Base-by-base conservation (phyloP, 2,888 invertebrate genomes). In the Drosophila paranaensis region DNA sequence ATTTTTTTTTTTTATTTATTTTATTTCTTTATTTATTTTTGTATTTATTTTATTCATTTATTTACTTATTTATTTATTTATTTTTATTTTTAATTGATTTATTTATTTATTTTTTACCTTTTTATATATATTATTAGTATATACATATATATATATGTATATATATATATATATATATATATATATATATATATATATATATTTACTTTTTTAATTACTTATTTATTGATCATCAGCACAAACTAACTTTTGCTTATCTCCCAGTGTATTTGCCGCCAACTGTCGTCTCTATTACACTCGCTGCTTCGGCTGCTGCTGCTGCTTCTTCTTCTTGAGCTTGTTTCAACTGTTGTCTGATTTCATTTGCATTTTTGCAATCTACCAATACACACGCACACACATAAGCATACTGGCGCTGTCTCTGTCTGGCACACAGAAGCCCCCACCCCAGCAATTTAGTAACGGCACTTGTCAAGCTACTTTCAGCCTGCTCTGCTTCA, bases 331-430 rank as follows among this genome's bases (percentile, higher is more conserved):
- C 8, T 30, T 10, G 16, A 27, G 20, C 50, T 45, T 4, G 27
- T 45, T 30, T 46, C 53, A 74, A 61, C 67, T 66, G 37, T 60
- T 74, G 66, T 74, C 51, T 60, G 70, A 63, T 74, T 74, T 70
- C 35, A 77, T 79, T 79, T 81, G 79, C 79, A 79, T 77, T 81
- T 79, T 70, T 81, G 58, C 70, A 73, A 30, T 58, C 10, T 40
- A 48, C 69, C 69, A 73, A 57, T 35, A 55, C 48, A 50, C 53
- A 42, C 48, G 45, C 53, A 42, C 46, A 27, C 48, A 62, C 56
- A 46, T 30, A 20, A 37, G 39, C 54, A 27, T 16, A 16, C 39
- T 54, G 30, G 27, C 27, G n/a, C 54, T 40, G 27, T 63, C 69
- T 54, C 54, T 27, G 10, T 39, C 27, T 27, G 14, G 40, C 40